Percentiles rank a stretch among this genome's conserved stretches.
Evolutionary conservation across 92 coral and sea anemone species (phyloP).

Genomic region (Galaxea fascicularis): DNA sequence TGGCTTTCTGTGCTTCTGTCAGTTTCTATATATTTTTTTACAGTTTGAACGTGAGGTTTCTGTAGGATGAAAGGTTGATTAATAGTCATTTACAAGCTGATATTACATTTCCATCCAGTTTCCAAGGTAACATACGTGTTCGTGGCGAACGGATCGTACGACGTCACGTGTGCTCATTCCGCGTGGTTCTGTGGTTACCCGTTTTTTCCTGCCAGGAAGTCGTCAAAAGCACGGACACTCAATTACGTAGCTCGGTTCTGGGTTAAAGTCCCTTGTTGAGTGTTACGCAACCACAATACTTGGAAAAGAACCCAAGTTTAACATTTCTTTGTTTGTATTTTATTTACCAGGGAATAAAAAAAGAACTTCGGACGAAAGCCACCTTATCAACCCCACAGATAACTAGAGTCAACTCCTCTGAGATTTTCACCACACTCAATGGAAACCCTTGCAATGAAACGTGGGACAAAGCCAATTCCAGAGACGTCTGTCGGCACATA

Average conservation of each 20-base stretch:
- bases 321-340: not conserved
- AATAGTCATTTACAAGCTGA: not conserved
- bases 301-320: not conserved
- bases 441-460: constrained; percentile 26
- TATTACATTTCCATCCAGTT: not conserved
- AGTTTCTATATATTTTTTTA: not conserved
- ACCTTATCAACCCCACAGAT: constrained; percentile 11
- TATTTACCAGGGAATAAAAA: constrained; percentile 1
- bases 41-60: not conserved
- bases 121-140: not conserved
- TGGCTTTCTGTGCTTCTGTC: not conserved
- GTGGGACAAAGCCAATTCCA: not conserved
- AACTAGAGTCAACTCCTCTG: not conserved
- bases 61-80: not conserved
- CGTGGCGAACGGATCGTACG: not conserved
- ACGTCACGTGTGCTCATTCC: not conserved
- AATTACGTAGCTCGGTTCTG: not conserved
- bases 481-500: not conserved
- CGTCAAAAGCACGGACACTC: not conserved
- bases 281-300: not conserved
- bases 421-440: constrained; percentile 9
- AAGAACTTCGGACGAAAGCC: not conserved
- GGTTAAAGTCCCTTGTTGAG: not conserved
- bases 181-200: not conserved
- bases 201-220: not conserved